Base-by-base conservation (phyloP, 2,888 invertebrate genomes). In the Chesias legatella region DNA sequence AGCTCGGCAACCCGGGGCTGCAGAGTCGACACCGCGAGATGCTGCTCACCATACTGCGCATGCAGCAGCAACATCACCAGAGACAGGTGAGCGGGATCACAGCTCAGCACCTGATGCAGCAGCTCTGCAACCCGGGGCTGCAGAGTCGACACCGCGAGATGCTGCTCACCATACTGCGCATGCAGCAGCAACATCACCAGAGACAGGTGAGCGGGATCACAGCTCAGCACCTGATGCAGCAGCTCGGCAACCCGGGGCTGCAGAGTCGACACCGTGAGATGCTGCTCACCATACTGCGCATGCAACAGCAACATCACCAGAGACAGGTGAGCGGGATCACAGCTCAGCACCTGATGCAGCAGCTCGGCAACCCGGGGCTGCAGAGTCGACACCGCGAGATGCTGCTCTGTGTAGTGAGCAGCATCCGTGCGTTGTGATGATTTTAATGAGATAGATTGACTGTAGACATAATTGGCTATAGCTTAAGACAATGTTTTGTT, bases 21-120 rank as follows among this genome's bases (percentile, higher is more conserved):
- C 93, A 93, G 67, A 92, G 91, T 58, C 91, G 93, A 7, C 93
- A 94, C 63, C 90, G 93, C 24, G 94, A 94, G 58, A 89, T 94
- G 60, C 84, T 94, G 51, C 85, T 91, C 48, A 91, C 92, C 48
- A 93, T 94, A 41, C 77, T 94, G 43, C 92, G 88, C 1, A 56
- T 83, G 47, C 83, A 84, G 23, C 85, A 86, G 36, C 89, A 84
- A 9, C 85, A 86, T 30, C 89, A 76, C 13, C 75, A 79, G 58
- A 63, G 75, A 67, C 83, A 83, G 81, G 83, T 78, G 31, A 26
- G n/a, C 6, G 6, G 1, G 21, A 5, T 1, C 6, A 17, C 7
- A 7, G 7, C 11, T 17, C 92, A 92, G 63, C 92, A 94, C 65
- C 78, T 95, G 56, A 91, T 94, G 72, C 94, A 94, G 70, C 95